These are phyloP conservation scores for Drosophila sproati DNA, from an alignment of 1,140 invertebrate genomes.

Conservation along the genomic window DNA sequence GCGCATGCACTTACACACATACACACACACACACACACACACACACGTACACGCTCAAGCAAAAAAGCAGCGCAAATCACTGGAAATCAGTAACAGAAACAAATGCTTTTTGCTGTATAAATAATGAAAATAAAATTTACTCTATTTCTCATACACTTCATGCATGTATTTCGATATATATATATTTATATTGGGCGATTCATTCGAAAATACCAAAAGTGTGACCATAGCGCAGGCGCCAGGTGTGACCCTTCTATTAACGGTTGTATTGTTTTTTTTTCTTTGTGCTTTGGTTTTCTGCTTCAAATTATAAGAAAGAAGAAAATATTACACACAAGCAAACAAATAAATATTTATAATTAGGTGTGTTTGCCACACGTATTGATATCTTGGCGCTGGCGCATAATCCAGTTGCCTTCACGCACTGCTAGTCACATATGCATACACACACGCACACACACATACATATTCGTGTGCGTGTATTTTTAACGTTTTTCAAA, in stretches of 20 bases:
- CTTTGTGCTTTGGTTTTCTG: background rate
- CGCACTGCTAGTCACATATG: conserved; percentile 12
- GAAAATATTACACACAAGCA: no score
- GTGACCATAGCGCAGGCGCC: conserved; percentile 52
- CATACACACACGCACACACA: background rate
- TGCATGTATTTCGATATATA: no score
- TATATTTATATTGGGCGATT: no score
- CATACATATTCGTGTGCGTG: background rate
- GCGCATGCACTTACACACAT: conserved; percentile 56
- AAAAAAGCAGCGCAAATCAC: conserved; percentile 20
- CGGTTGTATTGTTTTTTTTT: background rate
- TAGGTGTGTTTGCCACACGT: background rate
- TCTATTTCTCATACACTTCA: background rate
- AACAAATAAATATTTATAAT: no score
- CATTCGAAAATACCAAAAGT: conserved; percentile 3
- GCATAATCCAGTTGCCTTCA: conserved; percentile 15
- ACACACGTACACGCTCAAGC: conserved; percentile 12
- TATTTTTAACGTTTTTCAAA: conserved; percentile 9
- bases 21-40: conserved; percentile 10
- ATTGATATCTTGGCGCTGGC: conserved; percentile 18
- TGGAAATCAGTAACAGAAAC: conserved; percentile 9
- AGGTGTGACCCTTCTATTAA: conserved; percentile 30
- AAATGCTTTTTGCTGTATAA: conserved; percentile 6
- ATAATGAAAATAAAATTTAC: conserved; percentile 1
- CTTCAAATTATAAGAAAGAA: no score